phyloP scores from a whole-genome alignment of 2,797 vertebrate species.

The Psittacula echo region DNA sequence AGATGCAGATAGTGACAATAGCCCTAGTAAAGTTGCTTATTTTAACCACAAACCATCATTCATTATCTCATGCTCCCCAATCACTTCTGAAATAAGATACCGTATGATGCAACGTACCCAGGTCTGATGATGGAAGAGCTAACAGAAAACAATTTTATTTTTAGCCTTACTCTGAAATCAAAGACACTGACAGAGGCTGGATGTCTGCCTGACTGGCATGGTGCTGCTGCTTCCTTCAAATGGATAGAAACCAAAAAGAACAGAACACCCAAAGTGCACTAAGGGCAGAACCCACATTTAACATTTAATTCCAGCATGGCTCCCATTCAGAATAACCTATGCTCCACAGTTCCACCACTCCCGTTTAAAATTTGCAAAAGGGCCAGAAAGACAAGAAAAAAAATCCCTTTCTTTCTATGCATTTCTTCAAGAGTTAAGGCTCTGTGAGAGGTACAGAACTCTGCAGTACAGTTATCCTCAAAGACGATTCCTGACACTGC shows the following conservation, averaged over 20 bases:
- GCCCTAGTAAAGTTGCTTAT: neutral
- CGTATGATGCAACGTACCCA: neutral
- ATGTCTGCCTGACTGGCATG: neutral
- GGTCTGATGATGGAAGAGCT: conserved; percentile 11
- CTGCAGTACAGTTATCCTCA: neutral
- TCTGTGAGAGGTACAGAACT: neutral
- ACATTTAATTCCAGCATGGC: neutral
- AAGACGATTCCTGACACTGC: neutral
- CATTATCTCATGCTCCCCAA: conserved; percentile 19
- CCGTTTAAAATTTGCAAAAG: neutral
- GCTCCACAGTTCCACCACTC: neutral
- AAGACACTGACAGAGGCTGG: conserved; percentile 22
- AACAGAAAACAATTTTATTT: conserved; percentile 59
- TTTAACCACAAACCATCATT: conserved; percentile 26
- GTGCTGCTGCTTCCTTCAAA: neutral
- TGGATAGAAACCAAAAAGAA: neutral
- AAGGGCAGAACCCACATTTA: neutral
- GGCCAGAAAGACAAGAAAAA: neutral
- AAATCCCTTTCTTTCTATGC: neutral
- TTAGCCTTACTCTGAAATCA: conserved; percentile 30
- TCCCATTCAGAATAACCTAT: neutral
- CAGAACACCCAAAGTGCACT: neutral
- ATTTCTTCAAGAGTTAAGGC: neutral
- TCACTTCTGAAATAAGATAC: conserved; percentile 24
- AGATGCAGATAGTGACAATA: conserved; percentile 4